phyloP scores from a whole-genome alignment of 37 sponge, comb jelly and placozoan species.

The Aphrocallistes beatrix region DNA sequence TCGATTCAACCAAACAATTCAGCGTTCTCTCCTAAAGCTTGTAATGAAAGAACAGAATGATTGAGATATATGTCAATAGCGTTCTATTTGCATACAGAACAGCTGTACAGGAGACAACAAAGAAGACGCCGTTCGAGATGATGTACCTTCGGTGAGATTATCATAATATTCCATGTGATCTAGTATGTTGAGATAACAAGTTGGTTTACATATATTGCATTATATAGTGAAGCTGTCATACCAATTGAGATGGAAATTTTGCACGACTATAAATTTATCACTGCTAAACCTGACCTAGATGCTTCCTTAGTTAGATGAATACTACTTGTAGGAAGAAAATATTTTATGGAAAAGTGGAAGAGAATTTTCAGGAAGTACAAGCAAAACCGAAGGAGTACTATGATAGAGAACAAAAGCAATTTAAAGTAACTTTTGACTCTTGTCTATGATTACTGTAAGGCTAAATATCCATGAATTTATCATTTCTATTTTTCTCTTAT shows the following conservation, averaged over 20 bases:
- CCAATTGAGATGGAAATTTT: neutral
- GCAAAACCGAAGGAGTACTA: neutral
- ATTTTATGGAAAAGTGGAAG: neutral
- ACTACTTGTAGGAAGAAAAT: neutral
- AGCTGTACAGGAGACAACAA: neutral
- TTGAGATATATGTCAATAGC: constrained; percentile 12
- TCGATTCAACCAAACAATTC: neutral
- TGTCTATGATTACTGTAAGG: neutral
- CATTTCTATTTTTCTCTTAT: neutral
- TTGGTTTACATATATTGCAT: neutral
- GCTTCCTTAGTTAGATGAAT: neutral
- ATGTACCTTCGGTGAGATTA: neutral
- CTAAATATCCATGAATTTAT: too few relatives aligned
- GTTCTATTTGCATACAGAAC: constrained; percentile 23
- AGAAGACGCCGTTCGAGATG: constrained; percentile 8
- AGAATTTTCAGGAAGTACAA: neutral
- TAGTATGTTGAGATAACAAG: neutral
- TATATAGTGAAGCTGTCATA: neutral
- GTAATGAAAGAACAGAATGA: constrained; percentile 20
- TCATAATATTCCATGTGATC: neutral
- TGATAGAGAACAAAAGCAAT: neutral
- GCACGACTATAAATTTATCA: neutral
- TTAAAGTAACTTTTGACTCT: neutral
- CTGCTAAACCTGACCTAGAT: neutral
- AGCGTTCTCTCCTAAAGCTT: constrained; percentile 21